Evolutionary conservation across 92 coral and sea anemone genomes (phyloP), one percentile per base, ranked within the genome.

Genomic region (Phenganax marumi): DNA sequence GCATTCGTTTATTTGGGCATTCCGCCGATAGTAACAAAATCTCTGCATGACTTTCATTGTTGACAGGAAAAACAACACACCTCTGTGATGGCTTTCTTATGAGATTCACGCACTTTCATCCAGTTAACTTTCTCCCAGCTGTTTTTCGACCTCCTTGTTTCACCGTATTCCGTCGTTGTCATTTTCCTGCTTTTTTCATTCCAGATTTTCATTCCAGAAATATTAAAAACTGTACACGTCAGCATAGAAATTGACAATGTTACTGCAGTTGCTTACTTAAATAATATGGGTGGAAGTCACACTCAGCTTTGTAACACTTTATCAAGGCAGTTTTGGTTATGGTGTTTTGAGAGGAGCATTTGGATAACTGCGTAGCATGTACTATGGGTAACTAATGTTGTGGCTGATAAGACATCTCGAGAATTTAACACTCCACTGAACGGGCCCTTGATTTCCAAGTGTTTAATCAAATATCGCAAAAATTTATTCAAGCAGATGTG

Each of bases 181-280:
- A n/a, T n/a, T n/a, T n/a, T n/a, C n/a, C n/a, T n/a, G n/a, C n/a
- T n/a, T n/a, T n/a, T n/a, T n/a, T n/a, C n/a, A n/a, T n/a, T n/a
- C n/a, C n/a, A n/a, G n/a, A n/a, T n/a, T n/a, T n/a, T n/a, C n/a
- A n/a, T n/a, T n/a, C n/a, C n/a, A n/a, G 79, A 48, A 1, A 52
- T 8, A 13, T 18, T 48, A 24, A 19, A 73, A 0, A 63, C 4
- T 12, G 70, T 63, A 7, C 79, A 48, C 18, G 43, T 50, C 12
- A 52, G 57, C 33, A 14, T 73, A 13, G 18, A 73, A 16, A 23
- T 73, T 73, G 79, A 73, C 60, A 73, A 73, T 50, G 79, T 73
- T 47, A 73, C 79, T 0, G 79, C 58, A 14, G 79, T 73, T 22
- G 16, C 54, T 11, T 73, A 14, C 23, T 10, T 63, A 3, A 63